A percentile compares a stretch with the other conserved stretches of the same genome.
phyloP scores from a whole-genome alignment of 1,140 invertebrate species.

The Habropoda laboriosa region DNA sequence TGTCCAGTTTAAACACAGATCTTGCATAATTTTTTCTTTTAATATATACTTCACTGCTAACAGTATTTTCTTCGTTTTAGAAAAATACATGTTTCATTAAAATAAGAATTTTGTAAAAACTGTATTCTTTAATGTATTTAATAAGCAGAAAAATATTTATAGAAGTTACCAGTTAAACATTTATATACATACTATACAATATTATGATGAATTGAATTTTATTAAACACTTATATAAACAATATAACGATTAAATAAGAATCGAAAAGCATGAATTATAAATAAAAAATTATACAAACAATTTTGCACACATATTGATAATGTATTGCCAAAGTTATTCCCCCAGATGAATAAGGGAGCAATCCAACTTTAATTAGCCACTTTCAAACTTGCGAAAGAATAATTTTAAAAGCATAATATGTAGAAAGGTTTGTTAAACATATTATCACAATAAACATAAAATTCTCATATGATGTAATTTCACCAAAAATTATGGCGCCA shows the following conservation, averaged over 20 bases:
- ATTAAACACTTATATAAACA: background rate
- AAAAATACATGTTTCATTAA: conserved; percentile 6
- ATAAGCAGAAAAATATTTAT: background rate
- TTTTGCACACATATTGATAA: background rate
- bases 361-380: no score
- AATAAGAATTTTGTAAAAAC: background rate
- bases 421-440: background rate
- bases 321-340: background rate
- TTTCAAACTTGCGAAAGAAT: no score
- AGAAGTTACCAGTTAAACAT: background rate
- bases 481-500: conserved; percentile 23
- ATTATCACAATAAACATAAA: background rate
- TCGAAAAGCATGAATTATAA: background rate
- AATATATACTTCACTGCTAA: background rate
- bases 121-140: background rate
- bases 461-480: conserved; percentile 8
- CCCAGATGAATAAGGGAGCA: background rate
- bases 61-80: background rate
- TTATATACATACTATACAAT: background rate
- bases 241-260: background rate
- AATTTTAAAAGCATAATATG: background rate
- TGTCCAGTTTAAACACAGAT: conserved; percentile 11
- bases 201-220: background rate
- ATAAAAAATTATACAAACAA: background rate
- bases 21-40: background rate